phyloP scores from a whole-genome alignment of 2,113 vertebrate genomes.

The Microcebus tavaratra region DNA sequence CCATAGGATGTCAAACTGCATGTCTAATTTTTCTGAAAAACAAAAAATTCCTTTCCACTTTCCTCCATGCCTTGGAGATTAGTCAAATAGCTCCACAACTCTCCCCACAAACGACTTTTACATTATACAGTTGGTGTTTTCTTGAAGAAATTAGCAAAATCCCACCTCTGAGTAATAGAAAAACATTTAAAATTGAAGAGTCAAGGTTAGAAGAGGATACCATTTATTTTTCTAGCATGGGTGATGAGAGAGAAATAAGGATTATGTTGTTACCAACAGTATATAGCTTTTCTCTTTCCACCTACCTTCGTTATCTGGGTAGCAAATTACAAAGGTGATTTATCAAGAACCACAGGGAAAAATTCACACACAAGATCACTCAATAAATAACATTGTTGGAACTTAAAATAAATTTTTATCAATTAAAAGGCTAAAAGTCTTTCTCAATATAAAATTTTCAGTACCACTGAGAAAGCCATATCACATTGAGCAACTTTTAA shows the following conservation, averaged over 20 bases:
- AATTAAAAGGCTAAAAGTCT: background rate
- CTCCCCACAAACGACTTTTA: background rate
- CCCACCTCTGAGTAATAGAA: background rate
- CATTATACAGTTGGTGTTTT: background rate
- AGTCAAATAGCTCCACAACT: background rate
- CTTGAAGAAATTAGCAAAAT: background rate
- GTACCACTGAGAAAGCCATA: background rate
- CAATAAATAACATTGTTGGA: background rate
- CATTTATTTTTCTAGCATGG: background rate
- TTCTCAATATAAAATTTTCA: background rate
- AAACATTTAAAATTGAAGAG: background rate
- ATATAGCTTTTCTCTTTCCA: background rate
- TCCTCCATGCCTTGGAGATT: background rate
- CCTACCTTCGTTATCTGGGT: background rate
- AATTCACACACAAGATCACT: background rate
- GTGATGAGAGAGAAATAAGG: background rate
- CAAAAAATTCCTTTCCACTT: background rate
- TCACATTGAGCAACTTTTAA: background rate
- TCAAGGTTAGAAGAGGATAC: background rate
- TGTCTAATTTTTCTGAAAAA: conserved; percentile 33
- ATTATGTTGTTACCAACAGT: background rate
- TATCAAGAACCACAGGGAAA: background rate
- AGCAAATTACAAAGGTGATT: background rate
- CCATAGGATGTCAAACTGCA: background rate
- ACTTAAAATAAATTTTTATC: background rate